These are phyloP conservation scores for Lagopus muta DNA, from an alignment of 2,113 vertebrate species.

Conservation along the genomic window DNA sequence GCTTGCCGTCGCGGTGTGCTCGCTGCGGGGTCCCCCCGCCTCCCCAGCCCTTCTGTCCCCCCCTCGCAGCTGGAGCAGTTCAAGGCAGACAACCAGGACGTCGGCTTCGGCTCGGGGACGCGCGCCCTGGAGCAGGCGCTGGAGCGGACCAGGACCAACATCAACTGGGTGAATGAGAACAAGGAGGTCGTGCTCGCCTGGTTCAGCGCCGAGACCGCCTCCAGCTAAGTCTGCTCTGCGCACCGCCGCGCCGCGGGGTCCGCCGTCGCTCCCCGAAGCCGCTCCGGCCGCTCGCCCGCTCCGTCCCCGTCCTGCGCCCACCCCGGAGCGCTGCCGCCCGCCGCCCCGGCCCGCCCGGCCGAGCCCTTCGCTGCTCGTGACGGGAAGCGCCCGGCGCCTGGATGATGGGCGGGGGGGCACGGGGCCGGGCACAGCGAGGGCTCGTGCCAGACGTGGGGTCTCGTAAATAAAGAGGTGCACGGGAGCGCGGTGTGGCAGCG, in stretches of 20 bases:
- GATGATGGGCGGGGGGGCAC: not conserved
- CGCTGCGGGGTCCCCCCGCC: fast-evolving
- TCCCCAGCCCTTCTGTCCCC: not conserved
- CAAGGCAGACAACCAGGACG: slow-evolving; percentile 76
- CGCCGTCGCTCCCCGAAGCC: fast-evolving
- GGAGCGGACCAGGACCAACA: slow-evolving; percentile 85
- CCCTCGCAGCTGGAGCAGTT: slow-evolving; percentile 84
- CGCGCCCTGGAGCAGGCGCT: slow-evolving; percentile 84
- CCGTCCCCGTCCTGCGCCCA: not conserved
- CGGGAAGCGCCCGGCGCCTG: not conserved
- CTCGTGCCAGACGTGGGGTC: not conserved
- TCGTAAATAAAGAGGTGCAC: slow-evolving; percentile 5
- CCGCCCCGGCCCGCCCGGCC: fast-evolving
- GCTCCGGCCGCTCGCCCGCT: fast-evolving
- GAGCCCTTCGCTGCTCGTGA: not conserved
- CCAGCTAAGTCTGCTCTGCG: fast-evolving
- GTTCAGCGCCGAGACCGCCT: slow-evolving; percentile 50
- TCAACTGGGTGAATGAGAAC: slow-evolving; percentile 86
- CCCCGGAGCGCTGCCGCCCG: fast-evolving
- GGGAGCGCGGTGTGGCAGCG: not conserved
- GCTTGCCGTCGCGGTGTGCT: not conserved
- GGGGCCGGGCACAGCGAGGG: too few species aligned
- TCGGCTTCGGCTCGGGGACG: slow-evolving; percentile 79
- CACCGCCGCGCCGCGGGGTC: not conserved
- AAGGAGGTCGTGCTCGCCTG: slow-evolving; percentile 64